A percentile compares a stretch with the other conserved stretches of the same genome.
These are phyloP conservation scores for Grammomys dolichurus DNA, from an alignment of 2,113 vertebrate genomes.

Conservation along the genomic window DNA sequence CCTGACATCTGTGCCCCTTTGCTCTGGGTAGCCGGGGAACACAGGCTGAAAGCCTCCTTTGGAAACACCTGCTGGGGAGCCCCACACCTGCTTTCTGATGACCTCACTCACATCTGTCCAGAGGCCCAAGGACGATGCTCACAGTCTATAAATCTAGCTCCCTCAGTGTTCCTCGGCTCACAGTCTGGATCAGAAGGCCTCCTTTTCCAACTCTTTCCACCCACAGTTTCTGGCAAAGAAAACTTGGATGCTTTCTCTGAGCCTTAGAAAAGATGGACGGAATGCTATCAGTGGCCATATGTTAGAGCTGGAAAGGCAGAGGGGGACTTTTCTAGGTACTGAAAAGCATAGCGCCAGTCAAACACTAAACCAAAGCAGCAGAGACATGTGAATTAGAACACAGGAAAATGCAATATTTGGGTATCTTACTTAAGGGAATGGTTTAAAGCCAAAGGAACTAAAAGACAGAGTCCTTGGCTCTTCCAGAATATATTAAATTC, in stretches of 20 bases:
- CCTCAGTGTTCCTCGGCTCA: background rate
- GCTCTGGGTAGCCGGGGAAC: background rate
- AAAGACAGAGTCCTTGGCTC: conserved; percentile 8
- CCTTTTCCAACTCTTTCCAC: conserved; percentile 10
- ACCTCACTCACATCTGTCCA: conserved; percentile 38
- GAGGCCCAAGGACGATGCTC: background rate
- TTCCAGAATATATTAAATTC: conserved; percentile 53
- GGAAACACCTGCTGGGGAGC: conserved; percentile 45
- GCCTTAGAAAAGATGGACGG: conserved; percentile 12
- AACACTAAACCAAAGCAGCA: background rate
- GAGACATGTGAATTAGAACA: conserved; percentile 25
- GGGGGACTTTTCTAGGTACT: conserved; percentile 33
- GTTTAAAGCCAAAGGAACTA: conserved; percentile 31
- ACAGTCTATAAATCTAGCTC: conserved; percentile 70
- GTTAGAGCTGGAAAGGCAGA: background rate
- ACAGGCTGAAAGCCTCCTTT: background rate
- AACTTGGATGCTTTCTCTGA: conserved; percentile 57
- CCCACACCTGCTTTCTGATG: conserved; percentile 44
- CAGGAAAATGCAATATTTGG: conserved; percentile 3
- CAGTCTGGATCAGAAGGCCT: background rate
- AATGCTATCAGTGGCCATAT: background rate
- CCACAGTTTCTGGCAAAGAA: conserved; percentile 4
- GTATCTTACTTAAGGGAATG: conserved; percentile 1
- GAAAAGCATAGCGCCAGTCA: conserved; percentile 24
- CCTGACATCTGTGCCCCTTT: background rate